These are phyloP conservation scores for Nymphalis urticae DNA, from an alignment of 2,888 invertebrate genomes.

Conservation along the genomic window DNA sequence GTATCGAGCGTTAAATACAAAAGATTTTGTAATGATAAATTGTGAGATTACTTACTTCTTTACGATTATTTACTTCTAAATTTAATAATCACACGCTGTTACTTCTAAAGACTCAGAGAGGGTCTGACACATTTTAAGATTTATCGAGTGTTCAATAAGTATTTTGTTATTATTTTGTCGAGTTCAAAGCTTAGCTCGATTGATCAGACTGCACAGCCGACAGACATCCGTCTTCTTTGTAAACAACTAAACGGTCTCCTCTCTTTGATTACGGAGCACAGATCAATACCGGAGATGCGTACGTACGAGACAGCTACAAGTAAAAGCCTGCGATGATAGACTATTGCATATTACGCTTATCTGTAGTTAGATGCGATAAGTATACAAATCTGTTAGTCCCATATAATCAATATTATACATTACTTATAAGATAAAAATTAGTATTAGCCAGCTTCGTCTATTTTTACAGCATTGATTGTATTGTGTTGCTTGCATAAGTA, in stretches of 20 bases:
- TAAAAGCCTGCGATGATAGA: constrained; percentile 20
- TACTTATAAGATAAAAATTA: constrained; percentile 3
- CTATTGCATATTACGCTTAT: constrained; percentile 20
- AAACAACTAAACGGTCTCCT: constrained; percentile 27
- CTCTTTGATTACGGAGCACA: constrained; percentile 23
- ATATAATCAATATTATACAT: not conserved
- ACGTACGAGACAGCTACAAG: constrained; percentile 25
- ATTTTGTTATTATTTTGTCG: constrained; percentile 27
- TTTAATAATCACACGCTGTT: not conserved
- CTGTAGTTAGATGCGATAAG: constrained; percentile 19
- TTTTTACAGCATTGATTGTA: constrained; percentile 28
- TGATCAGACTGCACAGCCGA: constrained; percentile 29
- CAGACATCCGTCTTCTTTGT: constrained; percentile 30
- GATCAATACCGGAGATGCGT: constrained; percentile 31
- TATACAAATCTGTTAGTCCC: not conserved
- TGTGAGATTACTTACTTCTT: not conserved
- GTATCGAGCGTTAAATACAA: too few species aligned
- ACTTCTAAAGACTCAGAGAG: too few species aligned
- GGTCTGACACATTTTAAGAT: not conserved
- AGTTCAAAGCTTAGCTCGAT: constrained; percentile 35
- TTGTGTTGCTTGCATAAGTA: constrained; percentile 34
- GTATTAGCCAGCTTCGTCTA: constrained; percentile 22
- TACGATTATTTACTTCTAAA: not conserved
- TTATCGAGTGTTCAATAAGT: constrained; percentile 33
- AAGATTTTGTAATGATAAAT: too few species aligned